Evolutionary conservation across 2,888 invertebrate species (phyloP).

Genomic region (Oconnorella tubifera): DNA sequence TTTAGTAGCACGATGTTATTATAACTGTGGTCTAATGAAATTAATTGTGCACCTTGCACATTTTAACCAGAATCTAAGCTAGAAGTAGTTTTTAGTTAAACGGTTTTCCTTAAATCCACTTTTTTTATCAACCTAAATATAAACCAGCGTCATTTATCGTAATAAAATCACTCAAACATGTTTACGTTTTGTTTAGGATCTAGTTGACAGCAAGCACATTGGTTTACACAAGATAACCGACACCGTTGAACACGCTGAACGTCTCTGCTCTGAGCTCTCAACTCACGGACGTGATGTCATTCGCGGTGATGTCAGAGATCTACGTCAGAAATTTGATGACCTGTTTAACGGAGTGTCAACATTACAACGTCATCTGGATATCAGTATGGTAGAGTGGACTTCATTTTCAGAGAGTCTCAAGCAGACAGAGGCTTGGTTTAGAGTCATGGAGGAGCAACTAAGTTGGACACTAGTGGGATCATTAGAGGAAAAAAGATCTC

Average conservation of each 20-base stretch:
- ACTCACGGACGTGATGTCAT: conserved; percentile 84
- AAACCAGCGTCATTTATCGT: no score
- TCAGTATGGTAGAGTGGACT: conserved; percentile 79
- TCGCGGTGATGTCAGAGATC: conserved; percentile 74
- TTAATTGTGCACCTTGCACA: no score
- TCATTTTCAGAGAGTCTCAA: conserved; percentile 84
- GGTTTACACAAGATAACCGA: conserved; percentile 75
- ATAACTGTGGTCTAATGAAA: no score
- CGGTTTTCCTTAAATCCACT: no score
- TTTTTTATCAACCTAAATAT: no score
- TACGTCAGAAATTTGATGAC: conserved; percentile 85
- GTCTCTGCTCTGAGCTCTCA: conserved; percentile 86
- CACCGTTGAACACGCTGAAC: conserved; percentile 75
- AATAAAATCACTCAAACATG: no score
- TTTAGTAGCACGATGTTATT: no score
- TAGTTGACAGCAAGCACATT: conserved; percentile 73
- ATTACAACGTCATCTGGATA: conserved; percentile 79
- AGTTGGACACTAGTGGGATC: conserved; percentile 75
- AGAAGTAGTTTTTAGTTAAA: no score
- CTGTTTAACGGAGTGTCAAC: conserved; percentile 77
- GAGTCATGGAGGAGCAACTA: conserved; percentile 70
- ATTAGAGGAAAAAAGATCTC: conserved; percentile 83
- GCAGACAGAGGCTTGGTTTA: conserved; percentile 74
- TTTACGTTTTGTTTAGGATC: conserved; percentile 39
- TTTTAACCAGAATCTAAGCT: no score